Evolutionary conservation across 1,140 invertebrate species (phyloP), one percentile per base, ranked within the genome.

Genomic region (Eumaeus atala): DNA sequence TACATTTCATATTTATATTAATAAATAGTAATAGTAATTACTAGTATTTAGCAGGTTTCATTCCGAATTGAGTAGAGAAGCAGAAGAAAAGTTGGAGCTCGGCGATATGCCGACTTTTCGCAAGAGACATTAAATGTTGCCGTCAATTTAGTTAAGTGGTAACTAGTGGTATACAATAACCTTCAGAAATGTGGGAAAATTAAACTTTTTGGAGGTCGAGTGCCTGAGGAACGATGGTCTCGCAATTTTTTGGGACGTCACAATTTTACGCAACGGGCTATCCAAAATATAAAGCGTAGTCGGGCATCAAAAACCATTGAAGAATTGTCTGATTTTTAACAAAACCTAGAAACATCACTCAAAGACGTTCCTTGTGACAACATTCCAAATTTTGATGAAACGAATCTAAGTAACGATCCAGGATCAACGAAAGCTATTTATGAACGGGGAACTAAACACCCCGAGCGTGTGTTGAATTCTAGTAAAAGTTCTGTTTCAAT

Each of bases 361-460:
- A 40, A 50, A 50, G 18, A 42, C n/a, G 51, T 44, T 14, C 10
- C 36, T 3, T 9, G 9, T 3, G n/a, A 9, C 21, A 44, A 51
- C 47, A 54, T 50, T 1, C 21, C 54, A 3, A 59, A 59, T 17
- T 53, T 49, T 36, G 57, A 59, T 50, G 51, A 59, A 21, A 59
- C 57, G 3, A 59, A 59, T 49, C 42, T 53, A 12, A 54, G 51
- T 42, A 51, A 59, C 48, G 48, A 59, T 16, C 51, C 57, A 5
- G 57, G 57, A 8, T 49, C 44, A 9, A 54, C 5, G 10, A 59
- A 54, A 50, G 36, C 10, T 16, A 52, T 58, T 48, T 48, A 48
- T 48, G 48, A 47, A 52, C 48, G 34, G 48, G 56, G 56, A 9
- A 48, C 16, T 37, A 58, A 58, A 38, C 50, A 52, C 10, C 40